Evolutionary conservation across 2,888 invertebrate genomes (phyloP), one percentile per base, ranked within the genome.

Genomic region (Miltochrista miniata): DNA sequence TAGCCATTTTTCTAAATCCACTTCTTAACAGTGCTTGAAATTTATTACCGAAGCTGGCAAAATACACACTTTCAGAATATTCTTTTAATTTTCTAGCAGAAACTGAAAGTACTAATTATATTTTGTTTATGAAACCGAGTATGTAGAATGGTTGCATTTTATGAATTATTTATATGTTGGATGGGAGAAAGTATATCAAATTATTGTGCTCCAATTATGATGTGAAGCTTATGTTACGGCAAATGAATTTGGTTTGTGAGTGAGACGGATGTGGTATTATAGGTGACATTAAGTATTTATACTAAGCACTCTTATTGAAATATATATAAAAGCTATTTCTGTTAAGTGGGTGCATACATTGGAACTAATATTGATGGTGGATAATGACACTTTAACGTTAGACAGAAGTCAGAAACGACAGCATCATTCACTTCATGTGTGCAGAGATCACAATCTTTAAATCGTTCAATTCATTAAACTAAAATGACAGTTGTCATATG

Each of bases 161-260:
- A 80, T 78, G 81, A 79, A 82, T 82, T 79, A 77, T 76, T 82
- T 76, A 72, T 75, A 76, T 63, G 71, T 75, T 66, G 59, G 62
- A 75, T 73, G 58, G 72, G 86, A 78, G 88, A 88, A 88, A 88
- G 88, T 87, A 77, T 76, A 76, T 79, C 77, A 81, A 83, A 85
- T 86, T 81, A 87, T 85, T 87, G 73, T 88, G 85, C 82, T 86
- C 87, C 75, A 86, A 86, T 87, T 88, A 83, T 83, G 79, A 76
- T 78, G 78, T 72, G 78, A 73, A 67, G 76, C 76, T 76, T 68
- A 61, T 78, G 80, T 78, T 79, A 80, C 77, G 75, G 61, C 72
- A 65, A 75, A 73, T 77, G 71, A 75, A 68, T 75, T 76, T 71
- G 64, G 61, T 59, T 56, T 62, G 54, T 51, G 41, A 38, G 47